Conservation (phyloP, 2,888 invertebrate species). For the Pristionchus japonicus region DNA sequence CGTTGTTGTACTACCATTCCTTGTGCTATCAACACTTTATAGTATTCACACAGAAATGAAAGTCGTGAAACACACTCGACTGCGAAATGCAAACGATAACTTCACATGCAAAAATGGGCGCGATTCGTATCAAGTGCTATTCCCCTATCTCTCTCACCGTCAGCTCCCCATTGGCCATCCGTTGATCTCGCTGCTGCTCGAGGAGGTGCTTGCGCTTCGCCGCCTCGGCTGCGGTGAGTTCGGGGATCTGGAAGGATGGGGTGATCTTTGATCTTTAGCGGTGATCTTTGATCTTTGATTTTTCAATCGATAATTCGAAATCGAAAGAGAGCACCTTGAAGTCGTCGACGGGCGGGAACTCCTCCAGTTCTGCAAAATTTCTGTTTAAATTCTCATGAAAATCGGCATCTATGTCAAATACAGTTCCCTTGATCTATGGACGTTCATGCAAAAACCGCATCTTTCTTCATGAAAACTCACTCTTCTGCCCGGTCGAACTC, state of each 20-base stretch:
- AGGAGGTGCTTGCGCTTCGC: slow-evolving; percentile 8
- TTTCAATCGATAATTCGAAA: not conserved
- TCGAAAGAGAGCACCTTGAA: not conserved
- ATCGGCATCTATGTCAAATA: too few relatives aligned
- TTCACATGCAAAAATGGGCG: not conserved
- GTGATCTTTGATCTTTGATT: slow-evolving; percentile 4
- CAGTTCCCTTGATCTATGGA: too few relatives aligned
- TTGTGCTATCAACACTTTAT: too few relatives aligned
- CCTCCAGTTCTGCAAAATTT: not conserved
- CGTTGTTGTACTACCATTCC: too few relatives aligned
- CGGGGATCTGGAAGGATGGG: not conserved
- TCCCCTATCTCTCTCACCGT: not conserved
- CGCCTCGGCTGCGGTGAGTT: not conserved
- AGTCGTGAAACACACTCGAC: not conserved
- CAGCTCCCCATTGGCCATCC: not conserved
- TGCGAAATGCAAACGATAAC: too few relatives aligned
- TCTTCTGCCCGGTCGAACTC: not conserved
- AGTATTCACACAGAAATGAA: too few relatives aligned
- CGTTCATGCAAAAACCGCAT: too few relatives aligned
- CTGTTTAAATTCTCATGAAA: too few relatives aligned
- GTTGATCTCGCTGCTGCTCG: not conserved
- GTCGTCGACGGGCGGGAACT: not conserved
- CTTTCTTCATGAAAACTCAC: too few relatives aligned
- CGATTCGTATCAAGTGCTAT: not conserved
- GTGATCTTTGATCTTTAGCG: not conserved